Percentiles rank a stretch among this genome's conserved stretches.
phyloP scores from a whole-genome alignment of 1,140 invertebrate species.

The Oncopeltus fasciatus region DNA sequence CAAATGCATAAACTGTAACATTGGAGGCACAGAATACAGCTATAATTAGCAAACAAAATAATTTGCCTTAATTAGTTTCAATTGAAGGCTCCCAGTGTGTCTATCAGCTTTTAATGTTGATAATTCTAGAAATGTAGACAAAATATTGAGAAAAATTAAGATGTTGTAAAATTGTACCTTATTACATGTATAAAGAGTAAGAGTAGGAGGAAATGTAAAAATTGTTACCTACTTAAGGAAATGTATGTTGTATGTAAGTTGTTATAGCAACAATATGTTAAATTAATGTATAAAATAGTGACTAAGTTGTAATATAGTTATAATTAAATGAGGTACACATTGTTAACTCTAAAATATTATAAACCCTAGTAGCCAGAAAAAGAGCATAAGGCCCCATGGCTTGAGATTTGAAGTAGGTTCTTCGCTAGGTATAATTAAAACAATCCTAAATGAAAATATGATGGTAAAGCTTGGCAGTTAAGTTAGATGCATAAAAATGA shows the following conservation, averaged over 20 bases:
- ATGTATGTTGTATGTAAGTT: background rate
- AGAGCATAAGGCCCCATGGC: no score
- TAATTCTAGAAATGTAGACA: background rate
- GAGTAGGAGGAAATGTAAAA: conserved; percentile 3
- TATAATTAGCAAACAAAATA: no score
- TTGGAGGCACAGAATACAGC: background rate
- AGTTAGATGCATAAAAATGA: no score
- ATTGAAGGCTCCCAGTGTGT: no score
- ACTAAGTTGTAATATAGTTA: background rate
- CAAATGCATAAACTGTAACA: background rate
- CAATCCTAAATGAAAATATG: no score
- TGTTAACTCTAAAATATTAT: no score
- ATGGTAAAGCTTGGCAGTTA: no score
- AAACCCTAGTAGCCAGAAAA: no score
- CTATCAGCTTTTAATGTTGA: background rate
- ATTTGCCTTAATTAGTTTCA: no score
- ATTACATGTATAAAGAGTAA: background rate
- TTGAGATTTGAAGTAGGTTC: no score
- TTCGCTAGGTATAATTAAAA: no score
- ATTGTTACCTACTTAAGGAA: background rate
- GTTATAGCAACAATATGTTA: background rate
- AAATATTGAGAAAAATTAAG: background rate
- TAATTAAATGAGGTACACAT: background rate
- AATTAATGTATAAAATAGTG: background rate
- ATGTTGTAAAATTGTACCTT: background rate